Conservation (phyloP, 2,113 vertebrate species). For the Charina bottae region DNA sequence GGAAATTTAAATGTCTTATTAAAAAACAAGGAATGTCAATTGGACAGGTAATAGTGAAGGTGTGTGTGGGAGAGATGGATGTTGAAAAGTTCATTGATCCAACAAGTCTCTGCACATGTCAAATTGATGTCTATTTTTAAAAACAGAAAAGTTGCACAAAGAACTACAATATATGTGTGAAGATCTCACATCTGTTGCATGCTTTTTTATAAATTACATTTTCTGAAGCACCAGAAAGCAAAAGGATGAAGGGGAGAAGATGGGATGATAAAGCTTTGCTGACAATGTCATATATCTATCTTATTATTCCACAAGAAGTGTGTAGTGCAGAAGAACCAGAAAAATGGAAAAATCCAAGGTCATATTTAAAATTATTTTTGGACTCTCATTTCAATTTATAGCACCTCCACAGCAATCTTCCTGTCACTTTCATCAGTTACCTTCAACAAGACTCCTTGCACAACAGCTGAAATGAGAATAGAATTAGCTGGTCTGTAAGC, state of each 20-base stretch:
- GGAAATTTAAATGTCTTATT: not conserved
- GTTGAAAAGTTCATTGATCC: not conserved
- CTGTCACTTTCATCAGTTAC: not conserved
- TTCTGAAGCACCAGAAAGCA: not conserved
- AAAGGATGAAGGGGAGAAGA: not conserved
- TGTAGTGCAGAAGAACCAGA: not conserved
- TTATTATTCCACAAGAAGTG: not conserved
- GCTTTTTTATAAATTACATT: not conserved
- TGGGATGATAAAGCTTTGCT: not conserved
- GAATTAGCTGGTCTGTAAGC: constrained; percentile 1
- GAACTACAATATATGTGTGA: not conserved
- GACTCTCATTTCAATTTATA: not conserved
- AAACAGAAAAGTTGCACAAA: not conserved
- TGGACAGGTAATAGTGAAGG: not conserved
- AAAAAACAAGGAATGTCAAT: not conserved
- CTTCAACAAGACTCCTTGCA: not conserved
- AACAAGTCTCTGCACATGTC: not conserved
- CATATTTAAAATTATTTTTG: not conserved
- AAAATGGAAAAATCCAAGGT: not conserved
- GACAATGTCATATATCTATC: not conserved
- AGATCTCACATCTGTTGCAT: not conserved
- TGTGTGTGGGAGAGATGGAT: not conserved
- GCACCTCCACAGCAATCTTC: too few relatives aligned
- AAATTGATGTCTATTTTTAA: not conserved
- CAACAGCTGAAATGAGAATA: not conserved